Base-by-base conservation (phyloP, 2,113 vertebrate genomes). In the Mastomys natalensis region DNA sequence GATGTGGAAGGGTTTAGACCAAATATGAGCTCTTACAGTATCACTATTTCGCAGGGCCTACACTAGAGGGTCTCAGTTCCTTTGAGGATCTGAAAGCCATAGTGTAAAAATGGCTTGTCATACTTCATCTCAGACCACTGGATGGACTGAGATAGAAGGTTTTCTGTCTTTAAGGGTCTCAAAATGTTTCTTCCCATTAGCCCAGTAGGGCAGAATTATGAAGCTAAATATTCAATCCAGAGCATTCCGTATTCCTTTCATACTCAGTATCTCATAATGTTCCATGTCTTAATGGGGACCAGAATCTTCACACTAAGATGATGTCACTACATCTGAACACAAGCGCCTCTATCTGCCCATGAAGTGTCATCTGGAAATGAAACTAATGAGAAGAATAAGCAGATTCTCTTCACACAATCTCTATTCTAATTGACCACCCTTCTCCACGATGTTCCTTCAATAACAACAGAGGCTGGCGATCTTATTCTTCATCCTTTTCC, bases 401-500 rank as follows among this genome's bases (percentile, higher is more conserved):
- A 85, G 66, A 34, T 82, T 0, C 74, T 77, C 58, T 17, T 26
- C 10, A 45, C 24, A 76, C 1, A 87, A 85, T n/a, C 66, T 15
- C 17, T 95, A 8, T 5, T 93, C 58, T 85, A 64, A 93, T 9
- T 93, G 24, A n/a, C 26, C 22, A 43, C 6, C 92, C 6, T 96
- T 94, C 85, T 68, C 29, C 45, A 8, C 0, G 64, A 17, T 0
- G 5, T 37, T 53, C 21, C 6, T 78, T 58, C 43, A 2, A 11
- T 37, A 11, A 55, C 19, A 85, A 19, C 34, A 5, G 48, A 31
- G 85, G 9, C 12, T 66, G 24, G 4, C 0, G 5, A 1, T 70
- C 82, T 97, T 77, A 62, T 43, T 10, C 60, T 48, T 72, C 86
- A 60, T 76, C 19, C 85, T 60, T 89, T 94, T 80, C 43, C n/a